These are phyloP conservation scores for Caenorhabditis sp. DNA, from an alignment of 2,888 invertebrate species.

Conservation along the genomic window DNA sequence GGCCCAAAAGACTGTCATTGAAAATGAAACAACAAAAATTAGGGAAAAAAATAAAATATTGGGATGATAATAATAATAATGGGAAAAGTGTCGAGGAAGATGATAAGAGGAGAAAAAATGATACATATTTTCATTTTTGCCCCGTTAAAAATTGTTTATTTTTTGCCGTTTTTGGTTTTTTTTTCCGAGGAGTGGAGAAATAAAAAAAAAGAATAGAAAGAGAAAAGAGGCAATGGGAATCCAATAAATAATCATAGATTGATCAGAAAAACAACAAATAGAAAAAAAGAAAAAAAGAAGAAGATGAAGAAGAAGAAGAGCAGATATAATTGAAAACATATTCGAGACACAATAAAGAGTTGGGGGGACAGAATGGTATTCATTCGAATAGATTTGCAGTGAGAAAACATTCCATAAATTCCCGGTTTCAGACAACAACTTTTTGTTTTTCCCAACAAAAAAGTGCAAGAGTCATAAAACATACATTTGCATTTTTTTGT, in stretches of 20 bases:
- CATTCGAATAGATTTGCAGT: too few relatives aligned
- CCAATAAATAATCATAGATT: constrained; percentile 3
- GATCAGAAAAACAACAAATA: constrained; percentile 7
- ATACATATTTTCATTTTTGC: neutral
- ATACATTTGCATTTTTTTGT: too few relatives aligned
- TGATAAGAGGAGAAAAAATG: neutral
- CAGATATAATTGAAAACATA: neutral
- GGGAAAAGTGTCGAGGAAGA: neutral
- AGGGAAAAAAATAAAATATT: constrained; percentile 4
- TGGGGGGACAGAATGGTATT: too few relatives aligned
- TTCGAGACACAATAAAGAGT: neutral
- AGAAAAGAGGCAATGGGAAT: neutral
- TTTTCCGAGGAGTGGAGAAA: constrained; percentile 2
- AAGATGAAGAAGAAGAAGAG: constrained; percentile 1
- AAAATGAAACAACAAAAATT: constrained; percentile 5
- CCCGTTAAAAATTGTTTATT: neutral
- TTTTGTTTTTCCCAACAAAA: too few relatives aligned
- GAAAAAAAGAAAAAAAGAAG: neutral
- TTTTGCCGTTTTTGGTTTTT: constrained; percentile 1
- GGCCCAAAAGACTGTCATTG: too few relatives aligned
- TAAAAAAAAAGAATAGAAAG: neutral
- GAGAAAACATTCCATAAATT: too few relatives aligned
- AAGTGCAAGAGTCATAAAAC: too few relatives aligned
- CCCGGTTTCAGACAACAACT: too few relatives aligned
- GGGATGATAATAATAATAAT: constrained; percentile 2